These are phyloP conservation scores for Drosophila putrida DNA, from an alignment of 2,888 invertebrate species.

Conservation along the genomic window DNA sequence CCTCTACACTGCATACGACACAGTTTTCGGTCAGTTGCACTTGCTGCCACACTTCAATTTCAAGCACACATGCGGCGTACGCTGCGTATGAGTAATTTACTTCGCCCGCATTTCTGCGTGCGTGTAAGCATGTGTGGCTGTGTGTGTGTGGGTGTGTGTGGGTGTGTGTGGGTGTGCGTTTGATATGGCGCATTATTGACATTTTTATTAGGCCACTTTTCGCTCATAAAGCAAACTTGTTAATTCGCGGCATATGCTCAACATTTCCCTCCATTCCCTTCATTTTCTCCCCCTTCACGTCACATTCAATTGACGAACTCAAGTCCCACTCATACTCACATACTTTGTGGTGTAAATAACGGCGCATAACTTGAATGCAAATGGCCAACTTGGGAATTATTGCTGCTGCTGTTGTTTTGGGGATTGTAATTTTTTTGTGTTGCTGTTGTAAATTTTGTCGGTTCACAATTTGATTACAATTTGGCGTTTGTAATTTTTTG, in stretches of 20 bases:
- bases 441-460: slow-evolving; percentile 12
- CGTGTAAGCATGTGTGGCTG: too few relatives aligned
- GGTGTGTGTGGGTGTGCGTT: slow-evolving; percentile 6
- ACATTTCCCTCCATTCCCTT: not conserved
- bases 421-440: slow-evolving; percentile 3
- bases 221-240: slow-evolving; percentile 66
- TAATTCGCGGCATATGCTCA: slow-evolving; percentile 66
- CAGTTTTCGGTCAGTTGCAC: slow-evolving; percentile 66
- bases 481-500: slow-evolving; percentile 35
- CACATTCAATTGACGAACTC: slow-evolving; percentile 9
- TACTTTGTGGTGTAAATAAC: slow-evolving; percentile 32
- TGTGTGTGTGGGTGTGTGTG: not conserved
- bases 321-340: slow-evolving; percentile 1
- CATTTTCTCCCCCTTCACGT: not conserved
- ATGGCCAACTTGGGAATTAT: slow-evolving; percentile 45
- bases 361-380: slow-evolving; percentile 35
- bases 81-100: slow-evolving; percentile 68
- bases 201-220: slow-evolving; percentile 68
- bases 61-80: slow-evolving; percentile 34
- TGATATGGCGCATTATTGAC: slow-evolving; percentile 62
- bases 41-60: slow-evolving; percentile 44
- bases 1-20: slow-evolving; percentile 53
- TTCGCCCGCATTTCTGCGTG: slow-evolving; percentile 11
- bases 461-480: slow-evolving; percentile 36
- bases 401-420: slow-evolving; percentile 4